Base-by-base conservation (phyloP, 2,113 vertebrate species). In the Oophaga pumilio region DNA sequence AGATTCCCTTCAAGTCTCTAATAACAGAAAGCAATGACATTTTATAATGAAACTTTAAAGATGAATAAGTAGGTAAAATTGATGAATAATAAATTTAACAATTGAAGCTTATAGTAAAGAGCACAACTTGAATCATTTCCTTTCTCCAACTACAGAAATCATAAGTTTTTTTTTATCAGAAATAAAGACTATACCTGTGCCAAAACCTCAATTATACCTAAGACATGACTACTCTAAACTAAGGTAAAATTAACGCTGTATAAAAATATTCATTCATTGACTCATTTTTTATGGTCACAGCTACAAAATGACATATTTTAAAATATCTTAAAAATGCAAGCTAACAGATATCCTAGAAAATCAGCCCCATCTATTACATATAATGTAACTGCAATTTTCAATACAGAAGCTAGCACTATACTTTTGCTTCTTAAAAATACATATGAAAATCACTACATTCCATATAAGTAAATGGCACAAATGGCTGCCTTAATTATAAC, bases 341-440 rank as follows among this genome's bases (percentile, higher is more conserved):
- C 18, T 49, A 66, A 24, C 56, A 81, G 78, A 62, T 81, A 14
- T 49, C 28, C 60, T 66, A 64, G 80, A 66, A 82, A 82, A 82
- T 22, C 20, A 62, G 20, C n/a, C 12, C 10, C 59, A 82, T 82
- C 20, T 82, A 64, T 82, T 66, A 49, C 66, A 82, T 64, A 33
- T 66, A 82, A 82, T 64, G 50, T 82, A 28, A 82, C 59, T 49
- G 6, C n/a, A 62, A 81, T 82, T 82, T 66, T 64, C 17, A 82
- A 15, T 20, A 33, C 22, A 82, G 24, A 82, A 66, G 28, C 59
- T 82, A 50, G 28, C 62, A 81, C 43, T 43, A 49, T 6, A 81
- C 9, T 62, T 62, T 20, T 14, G 8, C 20, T n/a, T 60, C 26
- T 33, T 59, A 56, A 57, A 57, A n/a, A 64, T 43, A 43, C 43